Base-by-base conservation (phyloP, 2,888 invertebrate species). In the Orthosia gothica region DNA sequence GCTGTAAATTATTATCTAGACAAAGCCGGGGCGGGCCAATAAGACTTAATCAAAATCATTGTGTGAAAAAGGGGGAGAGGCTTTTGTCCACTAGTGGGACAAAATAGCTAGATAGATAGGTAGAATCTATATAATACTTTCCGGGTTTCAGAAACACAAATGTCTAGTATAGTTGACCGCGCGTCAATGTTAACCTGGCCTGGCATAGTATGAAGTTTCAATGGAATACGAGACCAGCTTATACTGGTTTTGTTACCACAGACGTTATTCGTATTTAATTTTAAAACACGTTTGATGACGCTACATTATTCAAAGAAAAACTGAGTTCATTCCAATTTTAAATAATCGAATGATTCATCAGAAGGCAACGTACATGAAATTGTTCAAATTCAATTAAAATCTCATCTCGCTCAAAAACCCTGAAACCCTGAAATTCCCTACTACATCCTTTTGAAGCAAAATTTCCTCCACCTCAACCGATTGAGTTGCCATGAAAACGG, bases 311-410 rank as follows among this genome's bases (percentile, higher is more conserved):
- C 23, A 18, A 47, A 68, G 12, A 23, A 23, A 72, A 54, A 20
- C 4, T 4, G n/a, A 16, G 15, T 32, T 18, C n/a, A 47, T 52
- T 73, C 23, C 11, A 61, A 73, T 32, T 59, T 71, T n/a, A 15
- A 61, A 72, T 32, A 62, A 49, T 23, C n/a, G 59, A 49, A 54
- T 2, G 32, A 58, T 26, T 52, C 26, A 47, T 59, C 52, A 9
- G n/a, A 52, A 52, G 50, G 52, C 40, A 40, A 40, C 52, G n/a
- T 3, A n/a, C 11, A 9, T 20, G 9, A 20, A 52, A 54, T n/a
- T 9, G 11, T 50, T 50, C 7, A 50, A 18, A 11, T 52, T 11
- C 0, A 52, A 0, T 0, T 52, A 3, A 0, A 3, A 3, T 20
- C 3, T n/a, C 52, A 54, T 18, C 18, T 50, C 7, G 7, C 9